A percentile compares a stretch with the other conserved stretches of the same genome.
These are phyloP conservation scores for Stratiomys singularior DNA, from an alignment of 2,888 invertebrate species.

Conservation along the genomic window DNA sequence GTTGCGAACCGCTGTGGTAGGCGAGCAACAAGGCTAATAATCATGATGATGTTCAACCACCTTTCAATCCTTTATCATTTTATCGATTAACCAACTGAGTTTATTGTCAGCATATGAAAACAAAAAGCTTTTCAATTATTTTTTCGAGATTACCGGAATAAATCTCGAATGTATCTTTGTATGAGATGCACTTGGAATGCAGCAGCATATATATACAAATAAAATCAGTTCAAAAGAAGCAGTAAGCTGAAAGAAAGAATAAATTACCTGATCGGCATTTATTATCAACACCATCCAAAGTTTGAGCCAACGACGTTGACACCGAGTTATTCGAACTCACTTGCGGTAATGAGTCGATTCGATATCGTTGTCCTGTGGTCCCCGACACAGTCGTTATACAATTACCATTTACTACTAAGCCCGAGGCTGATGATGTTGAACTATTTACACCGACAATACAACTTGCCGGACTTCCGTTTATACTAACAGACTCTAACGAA, in stretches of 20 bases:
- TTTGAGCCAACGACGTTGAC: conserved; percentile 54
- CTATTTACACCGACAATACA: conserved; percentile 60
- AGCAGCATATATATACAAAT: background rate
- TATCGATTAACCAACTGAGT: no score
- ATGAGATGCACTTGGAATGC: no score
- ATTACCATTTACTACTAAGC: conserved; percentile 60
- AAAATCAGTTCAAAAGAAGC: no score
- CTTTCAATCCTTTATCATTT: no score
- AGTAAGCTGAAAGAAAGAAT: no score
- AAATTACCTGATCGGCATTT: conserved; percentile 52
- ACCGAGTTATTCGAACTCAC: conserved; percentile 49
- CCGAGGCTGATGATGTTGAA: conserved; percentile 55
- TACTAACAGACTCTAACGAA: conserved; percentile 58
- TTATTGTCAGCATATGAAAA: no score
- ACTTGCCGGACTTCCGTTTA: conserved; percentile 59
- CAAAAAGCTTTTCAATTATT: no score
- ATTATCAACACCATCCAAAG: conserved; percentile 53
- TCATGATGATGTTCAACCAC: no score
- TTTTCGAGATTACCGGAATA: no score
- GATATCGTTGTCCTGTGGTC: conserved; percentile 62
- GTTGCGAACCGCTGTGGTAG: no score
- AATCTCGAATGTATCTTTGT: no score
- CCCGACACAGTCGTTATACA: conserved; percentile 60
- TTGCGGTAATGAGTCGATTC: conserved; percentile 60
- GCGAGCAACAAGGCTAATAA: no score